Conservation (phyloP, 2,113 vertebrate genomes). For the Chaetura pelagica region DNA sequence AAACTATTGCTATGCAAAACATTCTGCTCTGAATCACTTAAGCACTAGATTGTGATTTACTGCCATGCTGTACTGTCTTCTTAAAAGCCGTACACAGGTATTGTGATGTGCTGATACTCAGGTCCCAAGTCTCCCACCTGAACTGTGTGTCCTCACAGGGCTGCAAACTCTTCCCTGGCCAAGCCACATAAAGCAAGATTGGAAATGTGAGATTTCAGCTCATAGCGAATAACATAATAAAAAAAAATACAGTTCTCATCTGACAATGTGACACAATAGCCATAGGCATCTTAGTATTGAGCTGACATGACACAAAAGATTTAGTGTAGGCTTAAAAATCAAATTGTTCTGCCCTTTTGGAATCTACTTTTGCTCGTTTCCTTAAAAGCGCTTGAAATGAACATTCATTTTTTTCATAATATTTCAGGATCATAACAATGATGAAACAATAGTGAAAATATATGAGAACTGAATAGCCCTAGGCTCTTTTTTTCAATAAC, state of each 20-base stretch:
- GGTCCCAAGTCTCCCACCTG: neutral
- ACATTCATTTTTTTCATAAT: neutral
- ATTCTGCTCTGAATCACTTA: neutral
- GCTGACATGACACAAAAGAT: neutral
- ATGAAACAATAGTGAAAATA: neutral
- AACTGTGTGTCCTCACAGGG: neutral
- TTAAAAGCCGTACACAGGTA: neutral
- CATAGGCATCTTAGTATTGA: neutral
- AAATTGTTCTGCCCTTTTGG: neutral
- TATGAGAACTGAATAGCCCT: neutral
- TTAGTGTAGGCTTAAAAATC: neutral
- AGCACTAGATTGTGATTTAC: neutral
- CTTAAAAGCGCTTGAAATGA: neutral
- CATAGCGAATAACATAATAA: neutral
- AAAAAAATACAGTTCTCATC: neutral
- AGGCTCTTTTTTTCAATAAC: neutral
- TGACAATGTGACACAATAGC: neutral
- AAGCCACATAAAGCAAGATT: neutral
- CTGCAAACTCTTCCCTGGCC: neutral
- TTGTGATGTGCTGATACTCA: neutral
- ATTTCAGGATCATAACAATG: neutral
- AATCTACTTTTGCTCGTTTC: neutral
- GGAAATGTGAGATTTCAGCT: neutral
- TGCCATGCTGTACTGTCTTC: neutral
- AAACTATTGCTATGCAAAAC: neutral